Conservation (phyloP, 2,888 invertebrate species). For the Noctuana brunneofusca region DNA sequence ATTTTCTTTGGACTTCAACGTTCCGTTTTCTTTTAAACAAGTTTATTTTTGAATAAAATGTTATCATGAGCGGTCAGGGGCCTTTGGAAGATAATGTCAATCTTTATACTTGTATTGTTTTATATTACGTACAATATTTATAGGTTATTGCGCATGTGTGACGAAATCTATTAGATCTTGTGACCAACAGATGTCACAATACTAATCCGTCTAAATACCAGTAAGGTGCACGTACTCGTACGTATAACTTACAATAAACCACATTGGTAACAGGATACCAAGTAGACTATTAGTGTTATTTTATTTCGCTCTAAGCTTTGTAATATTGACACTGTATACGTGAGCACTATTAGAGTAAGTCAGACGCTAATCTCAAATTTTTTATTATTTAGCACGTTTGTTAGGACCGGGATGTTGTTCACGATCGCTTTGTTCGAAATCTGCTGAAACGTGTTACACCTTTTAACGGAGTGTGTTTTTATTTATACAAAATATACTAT, state of each 20-base stretch:
- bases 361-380: conserved; percentile 36
- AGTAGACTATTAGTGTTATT: conserved; percentile 17
- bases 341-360: conserved; percentile 16
- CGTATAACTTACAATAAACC: conserved; percentile 26
- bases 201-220: conserved; percentile 19
- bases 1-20: background rate
- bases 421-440: conserved; percentile 57
- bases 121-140: conserved; percentile 1
- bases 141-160: conserved; percentile 11
- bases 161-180: conserved; percentile 31
- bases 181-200: conserved; percentile 27
- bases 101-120: conserved; percentile 6
- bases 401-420: conserved; percentile 49
- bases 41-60: background rate
- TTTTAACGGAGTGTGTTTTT: conserved; percentile 45
- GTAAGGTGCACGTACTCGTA: conserved; percentile 1
- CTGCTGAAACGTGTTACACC: conserved; percentile 49
- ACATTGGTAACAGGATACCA: conserved; percentile 27
- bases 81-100: conserved; percentile 14
- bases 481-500: conserved; percentile 42
- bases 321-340: conserved; percentile 10
- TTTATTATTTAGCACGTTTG: conserved; percentile 48
- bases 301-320: background rate
- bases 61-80: conserved; percentile 14
- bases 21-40: background rate